phyloP scores from a whole-genome alignment of 2,113 vertebrate genomes.

The Cnemophilus loriae region DNA sequence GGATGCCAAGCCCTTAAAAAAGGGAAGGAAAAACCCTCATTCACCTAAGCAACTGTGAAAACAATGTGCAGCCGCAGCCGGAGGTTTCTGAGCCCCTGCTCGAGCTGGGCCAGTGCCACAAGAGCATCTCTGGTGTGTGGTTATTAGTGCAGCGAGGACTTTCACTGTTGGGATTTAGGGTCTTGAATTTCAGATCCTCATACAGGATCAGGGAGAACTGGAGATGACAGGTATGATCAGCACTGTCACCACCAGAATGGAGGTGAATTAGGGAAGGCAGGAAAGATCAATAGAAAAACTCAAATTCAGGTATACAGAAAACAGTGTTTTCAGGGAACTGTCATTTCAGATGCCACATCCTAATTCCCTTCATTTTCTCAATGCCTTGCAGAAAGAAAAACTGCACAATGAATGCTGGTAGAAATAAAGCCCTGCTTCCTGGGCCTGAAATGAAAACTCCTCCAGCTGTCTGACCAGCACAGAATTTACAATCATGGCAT shows the following conservation, averaged over 20 bases:
- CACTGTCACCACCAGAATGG: background rate
- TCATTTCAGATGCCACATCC: constrained; percentile 8
- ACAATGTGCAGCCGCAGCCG: background rate
- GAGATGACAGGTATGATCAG: background rate
- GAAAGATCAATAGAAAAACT: background rate
- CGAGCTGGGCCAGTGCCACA: background rate
- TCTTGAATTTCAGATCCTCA: background rate
- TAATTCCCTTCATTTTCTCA: constrained; percentile 44
- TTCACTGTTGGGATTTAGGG: background rate
- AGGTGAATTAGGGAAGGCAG: background rate
- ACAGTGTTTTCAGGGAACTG: background rate
- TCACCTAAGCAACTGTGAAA: background rate
- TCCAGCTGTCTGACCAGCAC: constrained; percentile 18
- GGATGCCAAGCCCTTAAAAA: background rate
- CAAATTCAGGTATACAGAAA: background rate
- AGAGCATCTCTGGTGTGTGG: background rate
- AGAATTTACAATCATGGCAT: constrained; percentile 25
- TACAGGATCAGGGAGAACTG: background rate
- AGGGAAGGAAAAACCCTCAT: background rate
- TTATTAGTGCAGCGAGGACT: background rate
- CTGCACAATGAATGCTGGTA: background rate
- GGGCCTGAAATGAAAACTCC: constrained; percentile 18
- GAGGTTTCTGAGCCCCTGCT: background rate
- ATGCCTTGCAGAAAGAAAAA: constrained; percentile 11
- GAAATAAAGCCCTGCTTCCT: constrained; percentile 9